Conservation (phyloP, 1,140 invertebrate genomes). For the Scaptomyza hsui region DNA sequence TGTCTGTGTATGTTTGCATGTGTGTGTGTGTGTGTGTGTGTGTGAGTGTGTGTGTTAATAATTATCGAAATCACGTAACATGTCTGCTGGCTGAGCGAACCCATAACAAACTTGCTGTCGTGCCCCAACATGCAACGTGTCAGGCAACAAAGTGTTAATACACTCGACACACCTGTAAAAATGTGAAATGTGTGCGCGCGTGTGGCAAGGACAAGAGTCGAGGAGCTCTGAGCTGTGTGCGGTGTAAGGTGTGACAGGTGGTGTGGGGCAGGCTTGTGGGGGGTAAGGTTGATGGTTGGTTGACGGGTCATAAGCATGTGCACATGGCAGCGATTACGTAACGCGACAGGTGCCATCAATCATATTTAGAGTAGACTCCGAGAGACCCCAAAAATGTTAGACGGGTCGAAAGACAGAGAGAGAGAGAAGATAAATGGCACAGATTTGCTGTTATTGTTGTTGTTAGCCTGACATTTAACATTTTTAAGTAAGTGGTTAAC, state of each 20-base stretch:
- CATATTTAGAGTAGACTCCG: constrained; percentile 63
- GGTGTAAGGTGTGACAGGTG: not conserved
- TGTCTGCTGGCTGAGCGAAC: constrained; percentile 28
- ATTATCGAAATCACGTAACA: constrained; percentile 56
- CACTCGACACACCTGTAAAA: constrained; percentile 63
- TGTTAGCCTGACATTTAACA: constrained; percentile 25
- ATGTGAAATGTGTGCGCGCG: constrained; percentile 21
- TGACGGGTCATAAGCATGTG: constrained; percentile 57
- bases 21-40: too few relatives aligned
- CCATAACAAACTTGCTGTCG: constrained; percentile 63
- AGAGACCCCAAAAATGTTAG: not conserved
- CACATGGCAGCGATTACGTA: constrained; percentile 74
- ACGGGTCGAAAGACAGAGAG: too few relatives aligned
- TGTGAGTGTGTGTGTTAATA: constrained; percentile 33
- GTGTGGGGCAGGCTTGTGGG: too few relatives aligned
- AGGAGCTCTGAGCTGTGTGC: not conserved
- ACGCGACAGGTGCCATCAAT: constrained; percentile 78
- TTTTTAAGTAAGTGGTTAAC: constrained; percentile 50
- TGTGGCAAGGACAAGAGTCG: not conserved
- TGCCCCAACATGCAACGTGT: constrained; percentile 51
- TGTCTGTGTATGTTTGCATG: constrained; percentile 11
- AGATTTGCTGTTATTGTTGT: constrained; percentile 41
- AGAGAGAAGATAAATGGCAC: constrained; percentile 33
- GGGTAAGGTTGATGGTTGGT: constrained; percentile 4
- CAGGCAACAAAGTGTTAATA: constrained; percentile 74